Conservation (phyloP, 2,888 invertebrate genomes). For the Drosophila percnosoma region DNA sequence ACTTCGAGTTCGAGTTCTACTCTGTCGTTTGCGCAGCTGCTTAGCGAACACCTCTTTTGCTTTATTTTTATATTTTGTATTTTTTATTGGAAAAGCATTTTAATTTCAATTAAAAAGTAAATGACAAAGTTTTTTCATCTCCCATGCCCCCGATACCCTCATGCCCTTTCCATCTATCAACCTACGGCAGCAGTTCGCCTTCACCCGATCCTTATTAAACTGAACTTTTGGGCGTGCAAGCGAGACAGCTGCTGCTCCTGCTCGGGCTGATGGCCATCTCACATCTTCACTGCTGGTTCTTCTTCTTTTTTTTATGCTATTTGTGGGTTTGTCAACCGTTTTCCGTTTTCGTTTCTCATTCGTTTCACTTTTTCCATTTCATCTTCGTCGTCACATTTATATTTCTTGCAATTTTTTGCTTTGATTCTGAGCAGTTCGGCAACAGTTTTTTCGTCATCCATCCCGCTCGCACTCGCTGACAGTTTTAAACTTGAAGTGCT, state of each 20-base stretch:
- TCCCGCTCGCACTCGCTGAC: slow-evolving; percentile 34
- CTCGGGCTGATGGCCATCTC: slow-evolving; percentile 54
- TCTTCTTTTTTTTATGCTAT: slow-evolving; percentile 57
- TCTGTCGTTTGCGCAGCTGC: slow-evolving; percentile 69
- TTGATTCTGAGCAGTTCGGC: slow-evolving; percentile 66
- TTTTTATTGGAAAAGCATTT: slow-evolving; percentile 74
- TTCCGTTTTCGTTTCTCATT: slow-evolving; percentile 68
- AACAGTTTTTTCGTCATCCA: slow-evolving; percentile 19
- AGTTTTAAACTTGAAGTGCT: slow-evolving; percentile 44
- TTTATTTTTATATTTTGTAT: slow-evolving; percentile 57
- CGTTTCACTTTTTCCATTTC: slow-evolving; percentile 66
- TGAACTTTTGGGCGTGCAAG: slow-evolving; percentile 59
- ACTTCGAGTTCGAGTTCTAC: slow-evolving; percentile 24
- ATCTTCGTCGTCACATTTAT: slow-evolving; percentile 66
- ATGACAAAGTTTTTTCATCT: slow-evolving; percentile 69
- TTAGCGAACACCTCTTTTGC: slow-evolving; percentile 43
- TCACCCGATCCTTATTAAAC: slow-evolving; percentile 50
- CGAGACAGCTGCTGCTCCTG: slow-evolving; percentile 56
- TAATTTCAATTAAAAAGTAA: slow-evolving; percentile 81
- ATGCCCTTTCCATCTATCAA: slow-evolving; percentile 1
- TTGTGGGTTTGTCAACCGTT: slow-evolving; percentile 77
- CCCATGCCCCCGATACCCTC: not conserved
- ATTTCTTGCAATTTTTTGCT: slow-evolving; percentile 64
- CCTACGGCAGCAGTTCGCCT: slow-evolving; percentile 18
- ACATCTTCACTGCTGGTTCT: slow-evolving; percentile 24